These are phyloP conservation scores for Caenorhabditis macrosperma DNA, from an alignment of 2,888 invertebrate genomes.

Conservation along the genomic window DNA sequence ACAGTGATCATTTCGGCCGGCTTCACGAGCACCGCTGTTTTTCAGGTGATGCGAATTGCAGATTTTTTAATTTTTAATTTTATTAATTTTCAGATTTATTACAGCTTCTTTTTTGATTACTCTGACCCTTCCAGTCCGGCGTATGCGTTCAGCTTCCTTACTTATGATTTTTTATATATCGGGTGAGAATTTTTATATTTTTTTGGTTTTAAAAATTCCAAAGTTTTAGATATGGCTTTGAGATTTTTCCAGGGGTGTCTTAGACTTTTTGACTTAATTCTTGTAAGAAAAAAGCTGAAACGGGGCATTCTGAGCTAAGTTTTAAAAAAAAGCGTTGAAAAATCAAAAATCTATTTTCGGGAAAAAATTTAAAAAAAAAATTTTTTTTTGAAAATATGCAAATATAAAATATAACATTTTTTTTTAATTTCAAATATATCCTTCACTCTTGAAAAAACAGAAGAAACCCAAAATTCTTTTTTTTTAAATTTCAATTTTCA, in stretches of 20 bases:
- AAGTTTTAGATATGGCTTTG: too few species aligned
- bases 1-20: conserved; percentile 9
- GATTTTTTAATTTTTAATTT: background rate
- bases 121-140: conserved; percentile 7
- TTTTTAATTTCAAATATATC: too few species aligned
- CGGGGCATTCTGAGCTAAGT: too few species aligned
- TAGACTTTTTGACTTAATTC: too few species aligned
- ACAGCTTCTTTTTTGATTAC: conserved; percentile 21
- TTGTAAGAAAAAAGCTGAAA: too few species aligned
- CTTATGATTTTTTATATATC: conserved; percentile 16
- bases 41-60: background rate
- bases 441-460: too few species aligned
- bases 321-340: too few species aligned
- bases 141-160: conserved; percentile 7
- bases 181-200: background rate
- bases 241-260: too few species aligned
- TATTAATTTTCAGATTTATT: conserved; percentile 17
- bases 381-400: background rate
- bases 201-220: background rate
- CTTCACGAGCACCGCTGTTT: conserved; percentile 1
- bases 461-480: too few species aligned
- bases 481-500: too few species aligned
- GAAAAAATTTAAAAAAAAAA: background rate
- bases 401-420: too few species aligned
- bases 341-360: background rate